These are phyloP conservation scores for Gandaritis pyraliata DNA, from an alignment of 2,888 invertebrate genomes.

Conservation along the genomic window DNA sequence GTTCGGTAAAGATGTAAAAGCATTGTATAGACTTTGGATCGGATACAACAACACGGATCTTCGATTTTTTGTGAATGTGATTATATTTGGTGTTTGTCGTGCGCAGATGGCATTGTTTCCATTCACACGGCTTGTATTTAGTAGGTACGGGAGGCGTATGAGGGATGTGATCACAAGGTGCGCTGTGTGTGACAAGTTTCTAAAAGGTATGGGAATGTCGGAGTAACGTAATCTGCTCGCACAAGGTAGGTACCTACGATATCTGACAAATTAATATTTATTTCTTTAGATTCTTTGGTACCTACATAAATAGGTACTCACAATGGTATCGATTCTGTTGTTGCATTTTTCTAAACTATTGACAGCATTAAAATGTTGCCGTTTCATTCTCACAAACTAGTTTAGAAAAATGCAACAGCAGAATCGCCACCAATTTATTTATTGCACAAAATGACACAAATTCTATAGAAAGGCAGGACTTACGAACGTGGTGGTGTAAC, in stretches of 20 bases:
- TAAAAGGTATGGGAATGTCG: slow-evolving; percentile 27
- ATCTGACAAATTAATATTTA: slow-evolving; percentile 17
- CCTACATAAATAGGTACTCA: too few relatives aligned
- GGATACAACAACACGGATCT: slow-evolving; percentile 22
- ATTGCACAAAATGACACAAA: too few relatives aligned
- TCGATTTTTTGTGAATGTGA: slow-evolving; percentile 22
- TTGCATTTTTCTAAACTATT: too few relatives aligned
- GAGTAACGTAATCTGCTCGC: slow-evolving; percentile 27
- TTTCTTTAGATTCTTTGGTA: not conserved
- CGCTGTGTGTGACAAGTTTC: slow-evolving; percentile 11
- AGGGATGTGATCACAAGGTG: not conserved
- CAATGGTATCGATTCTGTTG: too few relatives aligned
- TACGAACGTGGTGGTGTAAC: too few relatives aligned
- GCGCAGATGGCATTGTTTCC: slow-evolving; percentile 27
- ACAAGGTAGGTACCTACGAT: slow-evolving; percentile 16
- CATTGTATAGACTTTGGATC: slow-evolving; percentile 19
- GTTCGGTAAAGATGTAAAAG: slow-evolving; percentile 1
- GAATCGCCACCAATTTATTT: too few relatives aligned
- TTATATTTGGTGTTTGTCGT: slow-evolving; percentile 19
- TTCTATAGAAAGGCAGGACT: too few relatives aligned
- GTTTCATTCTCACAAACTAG: too few relatives aligned
- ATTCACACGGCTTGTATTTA: slow-evolving; percentile 23
- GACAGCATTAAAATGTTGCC: too few relatives aligned
- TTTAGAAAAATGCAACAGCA: too few relatives aligned
- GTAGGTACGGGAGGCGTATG: too few relatives aligned